phyloP scores from a whole-genome alignment of 2,113 vertebrate genomes.

The Pholis gunnellus region DNA sequence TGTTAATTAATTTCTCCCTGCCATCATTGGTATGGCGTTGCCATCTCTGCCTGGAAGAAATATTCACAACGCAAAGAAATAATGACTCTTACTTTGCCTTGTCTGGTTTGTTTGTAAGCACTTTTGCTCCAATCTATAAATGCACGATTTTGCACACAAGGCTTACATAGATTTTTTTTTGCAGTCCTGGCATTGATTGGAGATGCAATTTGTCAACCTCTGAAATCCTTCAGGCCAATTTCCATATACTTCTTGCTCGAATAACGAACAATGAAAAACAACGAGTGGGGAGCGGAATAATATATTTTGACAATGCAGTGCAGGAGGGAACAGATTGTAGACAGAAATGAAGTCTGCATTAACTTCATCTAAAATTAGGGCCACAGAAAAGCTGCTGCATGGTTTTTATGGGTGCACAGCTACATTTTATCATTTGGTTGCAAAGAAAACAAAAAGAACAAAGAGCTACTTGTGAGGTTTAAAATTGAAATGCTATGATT shows the following conservation, averaged over 20 bases:
- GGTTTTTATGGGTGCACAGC: conserved; percentile 13
- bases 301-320: conserved; percentile 48
- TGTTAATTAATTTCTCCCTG: conserved; percentile 65
- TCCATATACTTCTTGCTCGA: conserved; percentile 46
- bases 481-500: conserved; percentile 28
- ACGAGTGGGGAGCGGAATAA: conserved; percentile 33
- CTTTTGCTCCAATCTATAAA: conserved; percentile 72
- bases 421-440: conserved; percentile 32
- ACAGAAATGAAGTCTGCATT: conserved; percentile 38
- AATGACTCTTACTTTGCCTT: conserved; percentile 59
- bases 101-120: conserved; percentile 63
- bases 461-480: conserved; percentile 18
- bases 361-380: conserved; percentile 36
- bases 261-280: conserved; percentile 60
- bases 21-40: conserved; percentile 51
- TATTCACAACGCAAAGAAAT: conserved; percentile 70
- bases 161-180: conserved; percentile 75
- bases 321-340: conserved; percentile 16
- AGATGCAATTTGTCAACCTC: conserved; percentile 68
- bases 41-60: conserved; percentile 52
- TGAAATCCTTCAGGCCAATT: conserved; percentile 73
- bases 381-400: neutral
- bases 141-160: conserved; percentile 73
- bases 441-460: conserved; percentile 21
- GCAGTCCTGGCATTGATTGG: conserved; percentile 73